These are phyloP conservation scores for Corticium candelabrum DNA, from an alignment of 37 sponge, comb jelly and placozoan species.

Conservation along the genomic window DNA sequence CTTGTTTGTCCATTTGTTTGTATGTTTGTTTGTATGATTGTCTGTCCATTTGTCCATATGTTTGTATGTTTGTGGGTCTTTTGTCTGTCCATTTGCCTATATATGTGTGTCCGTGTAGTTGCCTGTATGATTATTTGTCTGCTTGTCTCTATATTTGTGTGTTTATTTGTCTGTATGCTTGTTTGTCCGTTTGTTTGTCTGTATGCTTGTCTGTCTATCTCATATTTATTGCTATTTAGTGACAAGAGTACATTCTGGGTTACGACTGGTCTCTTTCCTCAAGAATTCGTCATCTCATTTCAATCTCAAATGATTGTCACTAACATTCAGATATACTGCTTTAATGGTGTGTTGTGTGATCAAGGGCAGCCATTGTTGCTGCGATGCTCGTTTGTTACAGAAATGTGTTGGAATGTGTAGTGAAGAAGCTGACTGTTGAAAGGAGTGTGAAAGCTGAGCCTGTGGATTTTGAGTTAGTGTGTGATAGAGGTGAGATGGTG, in stretches of 20 bases:
- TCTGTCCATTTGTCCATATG: no score
- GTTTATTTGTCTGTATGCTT: no score
- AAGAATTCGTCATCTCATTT: constrained; percentile 56
- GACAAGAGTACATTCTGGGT: constrained; percentile 61
- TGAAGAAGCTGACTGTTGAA: constrained; percentile 18
- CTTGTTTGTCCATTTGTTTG: neutral
- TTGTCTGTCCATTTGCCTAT: no score
- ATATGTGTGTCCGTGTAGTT: no score
- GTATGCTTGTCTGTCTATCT: no score
- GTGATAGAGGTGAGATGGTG: constrained; percentile 22
- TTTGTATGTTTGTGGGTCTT: no score
- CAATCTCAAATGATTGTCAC: constrained; percentile 19
- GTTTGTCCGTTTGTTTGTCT: no score
- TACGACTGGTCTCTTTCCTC: constrained; percentile 71
- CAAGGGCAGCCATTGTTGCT: neutral
- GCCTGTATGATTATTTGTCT: no score
- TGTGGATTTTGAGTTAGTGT: constrained; percentile 15
- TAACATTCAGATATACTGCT: neutral
- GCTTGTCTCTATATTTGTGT: no score
- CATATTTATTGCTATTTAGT: no score
- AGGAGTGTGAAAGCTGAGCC: constrained; percentile 24
- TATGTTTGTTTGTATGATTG: neutral
- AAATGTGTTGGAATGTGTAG: neutral
- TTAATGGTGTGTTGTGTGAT: constrained; percentile 19
- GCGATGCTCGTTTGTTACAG: neutral